Evolutionary conservation across 2,113 vertebrate species (phyloP).

Genomic region (human): GRCh38 chr13:88155001-88155500

Average conservation of each 20-base stretch:
- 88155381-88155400: neutral
- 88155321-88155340: neutral
- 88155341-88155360: neutral
- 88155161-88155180: neutral
- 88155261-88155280: too few relatives aligned
- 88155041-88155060: neutral
- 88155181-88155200: fast-evolving
- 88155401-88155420: neutral
- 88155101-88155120: neutral
- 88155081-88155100: neutral
- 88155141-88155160: neutral
- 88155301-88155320: neutral
- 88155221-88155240: neutral
- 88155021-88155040: neutral
- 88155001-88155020: neutral
- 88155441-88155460: neutral
- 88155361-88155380: neutral
- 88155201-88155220: neutral
- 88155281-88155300: fast-evolving
- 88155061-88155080: neutral
- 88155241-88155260: neutral
- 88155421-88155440: neutral
- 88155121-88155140: neutral
- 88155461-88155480: neutral
- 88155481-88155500: neutral